Evolutionary conservation across 2,113 vertebrate genomes (phyloP).

Genomic region (Callocephalon fimbriatum): DNA sequence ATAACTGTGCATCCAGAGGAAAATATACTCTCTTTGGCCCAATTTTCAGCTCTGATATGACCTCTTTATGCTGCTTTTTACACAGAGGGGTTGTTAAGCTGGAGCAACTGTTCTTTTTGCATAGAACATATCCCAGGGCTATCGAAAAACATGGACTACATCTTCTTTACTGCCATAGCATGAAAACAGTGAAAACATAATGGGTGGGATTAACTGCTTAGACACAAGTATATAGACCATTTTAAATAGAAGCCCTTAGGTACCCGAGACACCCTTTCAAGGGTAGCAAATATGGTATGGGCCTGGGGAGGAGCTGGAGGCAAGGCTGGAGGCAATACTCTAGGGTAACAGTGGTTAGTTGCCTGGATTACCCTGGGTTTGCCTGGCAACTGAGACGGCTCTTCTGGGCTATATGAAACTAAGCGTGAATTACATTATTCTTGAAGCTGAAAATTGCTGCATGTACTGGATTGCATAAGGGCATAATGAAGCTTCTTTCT

Average conservation of each 20-base stretch:
- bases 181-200: not conserved
- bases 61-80: conserved; percentile 18
- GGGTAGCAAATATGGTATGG: not conserved
- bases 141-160: fast-evolving
- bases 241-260: not conserved
- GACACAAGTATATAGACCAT: not conserved
- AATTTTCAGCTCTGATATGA: conserved; percentile 33
- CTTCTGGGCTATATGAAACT: not conserved
- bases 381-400: not conserved
- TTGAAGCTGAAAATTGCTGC: not conserved
- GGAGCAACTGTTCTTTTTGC: not conserved
- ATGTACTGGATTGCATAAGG: not conserved
- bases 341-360: not conserved
- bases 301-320: not conserved
- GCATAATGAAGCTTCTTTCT: not conserved
- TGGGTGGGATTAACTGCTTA: not conserved
- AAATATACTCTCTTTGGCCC: conserved; percentile 47
- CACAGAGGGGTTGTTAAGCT: conserved; percentile 1
- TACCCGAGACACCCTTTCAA: not conserved
- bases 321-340: not conserved
- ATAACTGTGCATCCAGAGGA: conserved; percentile 58
- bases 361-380: not conserved
- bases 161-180: not conserved
- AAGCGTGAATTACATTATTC: not conserved
- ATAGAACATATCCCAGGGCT: not conserved